These are phyloP conservation scores for Crotalus viridis DNA, from an alignment of 2,113 vertebrate genomes.

Conservation along the genomic window DNA sequence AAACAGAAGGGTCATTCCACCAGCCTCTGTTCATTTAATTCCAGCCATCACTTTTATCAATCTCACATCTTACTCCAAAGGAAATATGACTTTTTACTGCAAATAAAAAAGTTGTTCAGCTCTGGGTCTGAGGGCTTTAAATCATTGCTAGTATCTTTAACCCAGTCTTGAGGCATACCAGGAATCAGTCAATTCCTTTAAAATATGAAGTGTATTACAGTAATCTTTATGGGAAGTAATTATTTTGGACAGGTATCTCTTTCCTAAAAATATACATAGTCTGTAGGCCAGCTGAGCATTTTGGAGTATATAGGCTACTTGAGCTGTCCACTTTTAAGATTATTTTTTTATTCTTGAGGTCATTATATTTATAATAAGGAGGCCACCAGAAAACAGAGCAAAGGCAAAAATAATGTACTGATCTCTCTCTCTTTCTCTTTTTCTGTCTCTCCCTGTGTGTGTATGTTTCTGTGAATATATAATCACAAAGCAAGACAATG, in stretches of 20 bases:
- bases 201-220: not conserved
- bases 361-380: not conserved
- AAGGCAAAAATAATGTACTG: not conserved
- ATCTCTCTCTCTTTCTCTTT: too few species aligned
- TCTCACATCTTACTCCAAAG: not conserved
- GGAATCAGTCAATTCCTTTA: not conserved
- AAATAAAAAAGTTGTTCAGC: too few species aligned
- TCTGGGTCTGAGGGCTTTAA: too few species aligned
- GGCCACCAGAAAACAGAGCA: not conserved
- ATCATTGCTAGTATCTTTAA: not conserved
- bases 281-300: not conserved
- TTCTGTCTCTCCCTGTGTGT: too few species aligned
- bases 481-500: not conserved
- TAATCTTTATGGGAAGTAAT: not conserved
- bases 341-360: not conserved
- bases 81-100: not conserved
- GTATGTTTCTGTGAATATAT: too few species aligned
- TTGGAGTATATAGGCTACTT: not conserved
- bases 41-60: not conserved
- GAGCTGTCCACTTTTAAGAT: not conserved
- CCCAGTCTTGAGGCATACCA: not conserved
- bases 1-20: not conserved
- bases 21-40: not conserved
- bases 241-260: not conserved
- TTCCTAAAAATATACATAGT: not conserved